phyloP scores from a whole-genome alignment of 2,113 vertebrate genomes.

The Brachyhypopomus gauderio region DNA sequence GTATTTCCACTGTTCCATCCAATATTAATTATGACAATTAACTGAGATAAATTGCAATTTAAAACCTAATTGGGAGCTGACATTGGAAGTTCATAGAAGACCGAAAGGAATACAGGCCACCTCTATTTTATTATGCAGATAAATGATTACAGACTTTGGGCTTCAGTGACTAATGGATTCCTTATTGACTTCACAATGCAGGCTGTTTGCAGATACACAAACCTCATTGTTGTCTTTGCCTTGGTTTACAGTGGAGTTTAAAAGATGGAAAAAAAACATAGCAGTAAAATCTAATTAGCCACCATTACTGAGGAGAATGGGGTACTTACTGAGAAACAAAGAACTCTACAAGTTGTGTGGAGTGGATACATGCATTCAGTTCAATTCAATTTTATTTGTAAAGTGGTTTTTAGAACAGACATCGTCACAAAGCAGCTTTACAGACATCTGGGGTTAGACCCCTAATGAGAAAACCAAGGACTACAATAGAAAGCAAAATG shows the following conservation, averaged over 20 bases:
- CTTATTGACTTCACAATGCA: neutral
- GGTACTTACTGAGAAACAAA: neutral
- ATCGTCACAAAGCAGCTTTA: no score
- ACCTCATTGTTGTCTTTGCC: neutral
- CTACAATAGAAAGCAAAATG: no score
- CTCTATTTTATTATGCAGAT: constrained; percentile 65
- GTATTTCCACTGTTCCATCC: constrained; percentile 75
- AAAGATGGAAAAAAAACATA: no score
- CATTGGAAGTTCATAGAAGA: constrained; percentile 75
- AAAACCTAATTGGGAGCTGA: constrained; percentile 74
- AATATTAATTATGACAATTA: constrained; percentile 81
- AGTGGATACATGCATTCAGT: neutral
- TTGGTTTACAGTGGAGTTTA: neutral
- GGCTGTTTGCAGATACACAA: neutral
- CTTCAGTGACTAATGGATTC: constrained; percentile 61
- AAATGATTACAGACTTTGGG: constrained; percentile 59
- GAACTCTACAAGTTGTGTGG: neutral
- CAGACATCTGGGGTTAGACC: no score
- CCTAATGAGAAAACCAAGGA: no score
- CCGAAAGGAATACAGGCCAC: constrained; percentile 63
- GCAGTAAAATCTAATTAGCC: neutral
- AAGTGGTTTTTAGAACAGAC: no score
- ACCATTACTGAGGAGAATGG: neutral
- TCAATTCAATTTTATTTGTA: no score
- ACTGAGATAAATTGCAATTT: constrained; percentile 79